Percentiles rank a stretch among this genome's conserved stretches.
These are phyloP conservation scores for Ephestia elutella DNA, from an alignment of 1,140 invertebrate genomes.

Conservation along the genomic window DNA sequence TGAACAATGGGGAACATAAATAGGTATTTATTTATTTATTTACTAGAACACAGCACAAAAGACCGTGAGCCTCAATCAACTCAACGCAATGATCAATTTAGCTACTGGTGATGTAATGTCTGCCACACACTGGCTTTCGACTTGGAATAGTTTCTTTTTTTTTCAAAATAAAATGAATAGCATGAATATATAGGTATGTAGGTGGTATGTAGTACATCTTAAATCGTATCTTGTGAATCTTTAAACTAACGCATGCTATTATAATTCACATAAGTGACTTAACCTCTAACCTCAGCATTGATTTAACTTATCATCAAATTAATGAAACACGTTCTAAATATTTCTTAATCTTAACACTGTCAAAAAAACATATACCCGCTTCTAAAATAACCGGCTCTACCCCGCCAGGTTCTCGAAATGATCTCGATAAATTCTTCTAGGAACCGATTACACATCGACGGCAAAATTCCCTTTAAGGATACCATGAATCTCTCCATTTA, in stretches of 20 bases:
- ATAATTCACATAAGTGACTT: too few species aligned
- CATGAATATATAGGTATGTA: too few species aligned
- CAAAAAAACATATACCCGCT: background rate
- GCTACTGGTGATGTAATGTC: slow-evolving; percentile 38
- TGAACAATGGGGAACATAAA: too few species aligned
- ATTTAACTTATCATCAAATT: background rate
- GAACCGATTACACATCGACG: slow-evolving; percentile 54
- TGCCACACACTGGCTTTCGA: slow-evolving; percentile 24
- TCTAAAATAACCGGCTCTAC: slow-evolving; percentile 9
- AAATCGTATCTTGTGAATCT: too few species aligned
- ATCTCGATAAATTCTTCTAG: slow-evolving; percentile 60
- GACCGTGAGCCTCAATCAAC: slow-evolving; percentile 53
- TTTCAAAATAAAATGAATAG: too few species aligned
- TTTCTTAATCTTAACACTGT: background rate
- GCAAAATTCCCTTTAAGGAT: slow-evolving; percentile 57
- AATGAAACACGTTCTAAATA: background rate
- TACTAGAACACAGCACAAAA: slow-evolving; percentile 31
- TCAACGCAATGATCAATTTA: slow-evolving; percentile 44
- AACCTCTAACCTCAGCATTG: too few species aligned
- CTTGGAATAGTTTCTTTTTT: too few species aligned
- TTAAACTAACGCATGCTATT: too few species aligned
- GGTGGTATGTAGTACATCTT: too few species aligned
- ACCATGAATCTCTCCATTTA: slow-evolving; percentile 53
- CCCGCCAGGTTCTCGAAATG: slow-evolving; percentile 43
- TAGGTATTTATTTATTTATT: slow-evolving; percentile 27